These are phyloP conservation scores for Ellobius talpinus DNA, from an alignment of 2,113 vertebrate species.

Conservation along the genomic window DNA sequence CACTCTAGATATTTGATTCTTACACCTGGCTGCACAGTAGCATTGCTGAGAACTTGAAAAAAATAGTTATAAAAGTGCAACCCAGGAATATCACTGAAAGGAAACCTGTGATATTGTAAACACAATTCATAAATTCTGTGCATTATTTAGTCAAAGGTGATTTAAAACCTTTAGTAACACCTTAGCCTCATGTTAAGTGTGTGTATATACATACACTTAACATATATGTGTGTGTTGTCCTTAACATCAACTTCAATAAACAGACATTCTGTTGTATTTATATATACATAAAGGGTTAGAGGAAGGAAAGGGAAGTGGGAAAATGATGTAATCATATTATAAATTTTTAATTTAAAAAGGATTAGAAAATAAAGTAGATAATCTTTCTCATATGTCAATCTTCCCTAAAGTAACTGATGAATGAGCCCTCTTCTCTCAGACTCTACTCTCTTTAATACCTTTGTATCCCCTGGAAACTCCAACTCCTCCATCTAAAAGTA, in stretches of 20 bases:
- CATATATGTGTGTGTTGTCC: not conserved
- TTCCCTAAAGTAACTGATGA: not conserved
- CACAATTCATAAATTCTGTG: not conserved
- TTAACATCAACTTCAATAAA: not conserved
- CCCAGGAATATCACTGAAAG: not conserved
- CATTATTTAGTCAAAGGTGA: constrained; percentile 12
- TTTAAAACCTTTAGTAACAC: not conserved
- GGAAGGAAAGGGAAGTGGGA: not conserved
- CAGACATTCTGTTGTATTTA: too few relatives aligned
- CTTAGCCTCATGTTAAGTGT: not conserved
- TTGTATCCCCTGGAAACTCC: not conserved
- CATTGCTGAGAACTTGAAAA: not conserved
- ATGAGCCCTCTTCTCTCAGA: not conserved
- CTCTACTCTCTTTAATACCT: not conserved
- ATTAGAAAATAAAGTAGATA: not conserved
- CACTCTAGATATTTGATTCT: not conserved
- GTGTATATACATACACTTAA: not conserved
- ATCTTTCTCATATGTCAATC: not conserved
- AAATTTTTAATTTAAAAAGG: not conserved
- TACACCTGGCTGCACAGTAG: not conserved
- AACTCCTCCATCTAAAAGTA: constrained; percentile 4
- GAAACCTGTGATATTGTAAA: not conserved
- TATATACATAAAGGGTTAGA: too few relatives aligned
- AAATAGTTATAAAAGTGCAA: not conserved
- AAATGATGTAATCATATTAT: not conserved